Evolutionary conservation across 2,113 vertebrate species (phyloP).

Genomic region (Carettochelys insculpta): DNA sequence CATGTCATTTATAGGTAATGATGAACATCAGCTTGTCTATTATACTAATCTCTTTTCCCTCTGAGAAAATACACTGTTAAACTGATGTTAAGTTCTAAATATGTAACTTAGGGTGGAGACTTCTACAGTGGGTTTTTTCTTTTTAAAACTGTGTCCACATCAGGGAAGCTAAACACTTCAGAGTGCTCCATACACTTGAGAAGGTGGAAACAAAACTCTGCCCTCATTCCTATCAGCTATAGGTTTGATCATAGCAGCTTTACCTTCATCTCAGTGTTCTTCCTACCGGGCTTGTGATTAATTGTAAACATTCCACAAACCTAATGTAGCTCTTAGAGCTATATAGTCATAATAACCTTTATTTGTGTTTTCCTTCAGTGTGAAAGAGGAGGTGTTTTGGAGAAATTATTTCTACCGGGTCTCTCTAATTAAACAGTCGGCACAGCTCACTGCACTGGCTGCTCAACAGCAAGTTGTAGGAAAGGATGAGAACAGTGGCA

Average conservation of each 20-base stretch:
- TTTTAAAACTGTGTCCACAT: neutral
- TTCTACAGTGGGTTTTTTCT: neutral
- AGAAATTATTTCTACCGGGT: slow-evolving; percentile 99
- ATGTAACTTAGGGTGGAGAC: neutral
- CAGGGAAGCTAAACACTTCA: neutral
- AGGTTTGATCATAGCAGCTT: neutral
- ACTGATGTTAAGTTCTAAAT: neutral
- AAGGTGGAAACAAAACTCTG: neutral
- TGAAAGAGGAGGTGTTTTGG: slow-evolving; percentile 98
- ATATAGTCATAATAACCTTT: slow-evolving; percentile 11
- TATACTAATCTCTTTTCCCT: neutral
- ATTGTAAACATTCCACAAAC: neutral
- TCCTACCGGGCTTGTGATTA: neutral
- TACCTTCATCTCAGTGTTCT: neutral
- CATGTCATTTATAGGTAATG: neutral
- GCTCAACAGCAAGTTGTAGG: slow-evolving; percentile 88
- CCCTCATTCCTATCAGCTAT: neutral
- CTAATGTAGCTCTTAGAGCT: neutral
- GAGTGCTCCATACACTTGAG: neutral
- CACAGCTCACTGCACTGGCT: slow-evolving; percentile 93
- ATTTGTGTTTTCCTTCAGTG: slow-evolving; percentile 71
- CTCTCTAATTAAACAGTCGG: slow-evolving; percentile 96
- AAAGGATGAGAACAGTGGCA: slow-evolving; percentile 73
- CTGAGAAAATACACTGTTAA: neutral
- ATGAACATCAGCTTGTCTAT: neutral